These are phyloP conservation scores for Halcyon senegalensis DNA, from an alignment of 2,113 vertebrate species.

Conservation along the genomic window DNA sequence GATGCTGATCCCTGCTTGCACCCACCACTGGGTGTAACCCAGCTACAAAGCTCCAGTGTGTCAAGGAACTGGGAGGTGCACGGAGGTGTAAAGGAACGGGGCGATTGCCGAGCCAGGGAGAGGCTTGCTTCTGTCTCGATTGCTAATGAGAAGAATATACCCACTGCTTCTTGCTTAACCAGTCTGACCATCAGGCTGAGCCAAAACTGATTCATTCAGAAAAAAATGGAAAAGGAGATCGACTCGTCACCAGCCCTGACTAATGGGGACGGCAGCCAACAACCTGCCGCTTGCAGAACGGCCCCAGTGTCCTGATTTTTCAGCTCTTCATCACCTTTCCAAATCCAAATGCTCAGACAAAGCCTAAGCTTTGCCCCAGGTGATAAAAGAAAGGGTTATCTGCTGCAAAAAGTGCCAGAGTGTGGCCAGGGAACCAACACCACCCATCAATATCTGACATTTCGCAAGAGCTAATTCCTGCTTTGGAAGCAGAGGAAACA, in stretches of 20 bases:
- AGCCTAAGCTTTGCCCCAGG: not conserved
- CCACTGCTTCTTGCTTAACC: slow-evolving; percentile 25
- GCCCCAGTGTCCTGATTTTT: not conserved
- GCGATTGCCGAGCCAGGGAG: not conserved
- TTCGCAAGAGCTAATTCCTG: not conserved
- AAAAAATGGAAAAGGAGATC: slow-evolving; percentile 33
- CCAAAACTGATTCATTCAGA: slow-evolving; percentile 61
- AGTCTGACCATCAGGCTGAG: slow-evolving; percentile 25
- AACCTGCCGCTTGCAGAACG: not conserved
- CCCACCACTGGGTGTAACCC: fast-evolving
- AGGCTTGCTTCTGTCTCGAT: not conserved
- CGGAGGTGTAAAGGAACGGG: fast-evolving
- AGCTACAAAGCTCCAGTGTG: fast-evolving
- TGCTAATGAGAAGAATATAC: not conserved
- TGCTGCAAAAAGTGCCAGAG: not conserved
- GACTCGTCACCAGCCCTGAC: not conserved
- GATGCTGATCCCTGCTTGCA: not conserved
- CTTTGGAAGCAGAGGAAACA: not conserved
- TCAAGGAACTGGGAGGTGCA: fast-evolving
- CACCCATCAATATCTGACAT: not conserved
- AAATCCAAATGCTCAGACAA: fast-evolving
- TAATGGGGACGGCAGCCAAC: slow-evolving; percentile 8
- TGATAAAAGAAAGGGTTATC: not conserved
- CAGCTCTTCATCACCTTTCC: not conserved
- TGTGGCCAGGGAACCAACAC: not conserved